Base-by-base conservation (phyloP, 2,888 invertebrate genomes). In the Anticlea derivata region DNA sequence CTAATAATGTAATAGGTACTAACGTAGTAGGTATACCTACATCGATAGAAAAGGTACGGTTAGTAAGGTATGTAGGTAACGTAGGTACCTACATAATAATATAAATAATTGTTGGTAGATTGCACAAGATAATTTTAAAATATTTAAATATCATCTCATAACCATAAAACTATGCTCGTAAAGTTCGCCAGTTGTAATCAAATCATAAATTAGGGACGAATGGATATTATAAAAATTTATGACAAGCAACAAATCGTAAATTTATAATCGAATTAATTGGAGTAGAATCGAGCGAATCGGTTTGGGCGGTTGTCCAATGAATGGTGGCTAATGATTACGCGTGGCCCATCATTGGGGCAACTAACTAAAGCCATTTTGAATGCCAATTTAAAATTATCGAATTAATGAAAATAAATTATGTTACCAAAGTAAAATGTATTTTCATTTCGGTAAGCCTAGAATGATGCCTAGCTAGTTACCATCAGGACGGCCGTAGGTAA, bases 161-260 rank as follows among this genome's bases (percentile, higher is more conserved):
- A 39, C 48, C 34, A 69, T 75, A 77, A 78, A 83, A 75, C 69
- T 77, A 73, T 74, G 63, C 55, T 71, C 81, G 70, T 84, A 86
- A 86, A 83, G 50, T 78, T 80, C 66, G 65, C 63, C 73, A 73
- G 69, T 72, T 75, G 76, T 81, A 85, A 86, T 74, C 79, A 85
- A 84, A 85, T 68, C 66, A 74, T 86, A 86, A 84, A 85, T 86
- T 71, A 74, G 58, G 7, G 12, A 58, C 47, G 46, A 69, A 65
- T 35, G 10, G 17, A 50, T 67, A 74, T 75, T 76, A 70, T 62
- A 54, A 38, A 66, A 83, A 88, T 89, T 88, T 89, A 88, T 77
- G 80, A 88, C 80, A 61, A 73, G 66, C 86, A 88, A 89, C 87
- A 89, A 81, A 68, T 85, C 83, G 80, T 87, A 78, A 83, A 78